Percentiles rank a stretch among this genome's conserved stretches.
Evolutionary conservation across 2,888 invertebrate genomes (phyloP).

Genomic region (Cantharis flavilabris): DNA sequence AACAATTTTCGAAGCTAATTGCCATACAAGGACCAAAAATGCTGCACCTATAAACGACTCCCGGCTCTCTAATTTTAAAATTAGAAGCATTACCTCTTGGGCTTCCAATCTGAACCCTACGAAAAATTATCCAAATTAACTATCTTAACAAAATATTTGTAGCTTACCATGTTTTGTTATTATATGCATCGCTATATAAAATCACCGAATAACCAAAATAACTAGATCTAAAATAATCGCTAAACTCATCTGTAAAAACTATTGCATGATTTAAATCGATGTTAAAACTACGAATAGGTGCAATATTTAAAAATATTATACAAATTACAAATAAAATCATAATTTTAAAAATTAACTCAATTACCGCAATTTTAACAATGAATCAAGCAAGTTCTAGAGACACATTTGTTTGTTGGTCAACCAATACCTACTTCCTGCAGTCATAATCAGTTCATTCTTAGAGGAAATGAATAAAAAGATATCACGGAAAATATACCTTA

Average conservation of each 20-base stretch:
- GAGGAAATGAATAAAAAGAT: conserved; percentile 20
- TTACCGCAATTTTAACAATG: not conserved
- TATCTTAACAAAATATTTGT: not conserved
- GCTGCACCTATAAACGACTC: conserved; percentile 46
- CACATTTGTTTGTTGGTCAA: conserved; percentile 6
- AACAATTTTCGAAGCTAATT: conserved; percentile 39
- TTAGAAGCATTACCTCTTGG: conserved; percentile 43
- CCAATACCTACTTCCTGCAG: conserved; percentile 25
- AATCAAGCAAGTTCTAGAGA: not conserved
- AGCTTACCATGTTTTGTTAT: conserved; percentile 40
- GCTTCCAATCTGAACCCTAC: conserved; percentile 49
- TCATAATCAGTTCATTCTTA: conserved; percentile 17
- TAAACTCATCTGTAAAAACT: conserved; percentile 42
- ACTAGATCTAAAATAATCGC: conserved; percentile 30
- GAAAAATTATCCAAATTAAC: conserved; percentile 7
- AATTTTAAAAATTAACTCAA: not conserved
- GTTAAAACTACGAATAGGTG: conserved; percentile 37
- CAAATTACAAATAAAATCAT: not conserved
- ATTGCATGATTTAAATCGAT: conserved; percentile 43
- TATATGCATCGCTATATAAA: conserved; percentile 34
- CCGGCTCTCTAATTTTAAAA: conserved; percentile 41
- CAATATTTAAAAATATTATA: conserved; percentile 1
- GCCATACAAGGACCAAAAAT: conserved; percentile 39
- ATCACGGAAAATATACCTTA: not conserved
- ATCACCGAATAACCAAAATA: conserved; percentile 53